phyloP scores from a whole-genome alignment of 1,140 invertebrate genomes.

The Sycophila sp. region DNA sequence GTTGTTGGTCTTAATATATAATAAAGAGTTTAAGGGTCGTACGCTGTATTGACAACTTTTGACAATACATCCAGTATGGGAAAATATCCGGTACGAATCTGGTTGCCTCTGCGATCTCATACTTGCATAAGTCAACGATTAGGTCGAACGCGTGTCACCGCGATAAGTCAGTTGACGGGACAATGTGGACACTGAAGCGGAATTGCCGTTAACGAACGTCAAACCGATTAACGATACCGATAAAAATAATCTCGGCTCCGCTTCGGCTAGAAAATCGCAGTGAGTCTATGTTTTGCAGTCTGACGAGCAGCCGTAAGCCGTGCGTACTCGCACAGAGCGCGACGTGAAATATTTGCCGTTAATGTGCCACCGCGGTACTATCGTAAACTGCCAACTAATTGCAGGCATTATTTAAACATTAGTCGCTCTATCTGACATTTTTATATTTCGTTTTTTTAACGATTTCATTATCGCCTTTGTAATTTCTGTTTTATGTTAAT shows the following conservation, averaged over 20 bases:
- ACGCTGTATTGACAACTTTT: too few relatives aligned
- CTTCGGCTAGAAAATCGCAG: background rate
- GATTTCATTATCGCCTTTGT: too few relatives aligned
- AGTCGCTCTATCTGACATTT: background rate
- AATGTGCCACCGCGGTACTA: background rate
- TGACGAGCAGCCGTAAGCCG: too few relatives aligned
- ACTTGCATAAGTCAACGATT: background rate
- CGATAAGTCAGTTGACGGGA: background rate
- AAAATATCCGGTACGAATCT: too few relatives aligned
- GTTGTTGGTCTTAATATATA: too few relatives aligned
- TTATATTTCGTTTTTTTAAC: too few relatives aligned
- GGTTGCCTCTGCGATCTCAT: too few relatives aligned
- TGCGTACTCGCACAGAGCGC: background rate
- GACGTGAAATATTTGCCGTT: background rate
- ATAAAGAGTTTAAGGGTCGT: too few relatives aligned
- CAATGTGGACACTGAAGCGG: background rate
- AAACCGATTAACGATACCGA: slow-evolving; percentile 3
- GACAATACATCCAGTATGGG: too few relatives aligned
- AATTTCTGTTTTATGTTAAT: too few relatives aligned
- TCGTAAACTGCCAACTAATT: slow-evolving; percentile 7
- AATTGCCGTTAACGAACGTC: too few relatives aligned
- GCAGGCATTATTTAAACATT: slow-evolving; percentile 13
- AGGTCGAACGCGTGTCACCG: background rate
- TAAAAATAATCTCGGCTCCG: background rate
- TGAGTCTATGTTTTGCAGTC: background rate